phyloP scores from a whole-genome alignment of 1,140 invertebrate genomes.

The Bombus fervidus region DNA sequence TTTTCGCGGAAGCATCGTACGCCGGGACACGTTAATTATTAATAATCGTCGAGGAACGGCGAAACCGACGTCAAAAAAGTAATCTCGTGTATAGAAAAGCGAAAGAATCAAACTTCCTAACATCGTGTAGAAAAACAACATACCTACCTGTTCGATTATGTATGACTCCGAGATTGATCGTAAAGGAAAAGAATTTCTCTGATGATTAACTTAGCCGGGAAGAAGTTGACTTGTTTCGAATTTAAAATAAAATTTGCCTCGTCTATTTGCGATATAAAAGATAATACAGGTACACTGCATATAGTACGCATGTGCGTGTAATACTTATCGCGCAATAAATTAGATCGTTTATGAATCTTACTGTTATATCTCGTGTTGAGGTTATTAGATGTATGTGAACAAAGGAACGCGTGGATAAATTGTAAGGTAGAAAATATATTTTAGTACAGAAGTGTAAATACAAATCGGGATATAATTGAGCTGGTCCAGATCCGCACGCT shows the following conservation, averaged over 20 bases:
- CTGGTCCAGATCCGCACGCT: no score
- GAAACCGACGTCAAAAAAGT: neutral
- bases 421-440: no score
- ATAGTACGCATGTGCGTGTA: no score
- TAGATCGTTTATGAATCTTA: no score
- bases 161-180: neutral
- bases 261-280: neutral
- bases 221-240: neutral
- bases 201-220: neutral
- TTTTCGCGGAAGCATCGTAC: neutral
- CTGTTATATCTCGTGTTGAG: no score
- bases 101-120: constrained; percentile 8
- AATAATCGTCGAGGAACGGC: neutral
- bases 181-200: neutral
- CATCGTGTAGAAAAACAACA: no score
- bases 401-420: no score
- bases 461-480: no score
- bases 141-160: neutral
- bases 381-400: no score
- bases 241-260: neutral
- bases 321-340: no score
- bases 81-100: neutral
- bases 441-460: no score
- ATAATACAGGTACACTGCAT: no score
- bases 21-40: neutral